Percentiles rank a stretch among this genome's conserved stretches.
These are phyloP conservation scores for Ursus arctos DNA, from an alignment of 2,113 vertebrate species.

Conservation along the genomic window DNA sequence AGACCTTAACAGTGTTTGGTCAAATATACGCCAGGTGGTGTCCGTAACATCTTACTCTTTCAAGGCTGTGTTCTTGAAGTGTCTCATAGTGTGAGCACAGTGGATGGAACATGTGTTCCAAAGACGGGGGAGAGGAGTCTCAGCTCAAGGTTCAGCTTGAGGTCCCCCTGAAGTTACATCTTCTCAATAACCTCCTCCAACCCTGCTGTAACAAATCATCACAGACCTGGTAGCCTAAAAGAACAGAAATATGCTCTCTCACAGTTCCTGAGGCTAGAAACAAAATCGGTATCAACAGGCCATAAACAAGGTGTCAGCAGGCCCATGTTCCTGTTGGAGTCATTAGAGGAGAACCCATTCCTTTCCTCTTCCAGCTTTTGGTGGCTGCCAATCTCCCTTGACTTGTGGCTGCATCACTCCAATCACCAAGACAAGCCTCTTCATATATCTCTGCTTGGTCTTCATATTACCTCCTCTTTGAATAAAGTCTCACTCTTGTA, in stretches of 20 bases:
- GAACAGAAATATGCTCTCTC: background rate
- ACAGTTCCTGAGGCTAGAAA: background rate
- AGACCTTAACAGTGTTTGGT: background rate
- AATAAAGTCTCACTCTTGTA: background rate
- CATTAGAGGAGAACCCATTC: background rate
- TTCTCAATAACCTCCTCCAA: background rate
- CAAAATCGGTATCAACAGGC: background rate
- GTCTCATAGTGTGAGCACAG: background rate
- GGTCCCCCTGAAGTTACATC: background rate
- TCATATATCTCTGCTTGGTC: background rate
- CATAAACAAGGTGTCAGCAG: background rate
- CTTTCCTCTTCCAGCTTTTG: background rate
- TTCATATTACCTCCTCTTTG: background rate
- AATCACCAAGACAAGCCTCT: background rate
- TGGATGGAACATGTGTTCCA: background rate
- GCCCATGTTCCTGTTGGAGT: background rate
- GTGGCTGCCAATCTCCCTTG: background rate
- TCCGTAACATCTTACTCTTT: background rate
- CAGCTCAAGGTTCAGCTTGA: background rate
- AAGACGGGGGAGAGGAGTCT: background rate
- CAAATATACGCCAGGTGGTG: background rate
- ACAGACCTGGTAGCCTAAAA: background rate
- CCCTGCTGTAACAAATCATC: background rate
- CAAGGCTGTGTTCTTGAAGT: background rate
- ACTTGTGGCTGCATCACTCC: background rate